These are phyloP conservation scores for Pristionchus exspectatus DNA, from an alignment of 2,888 invertebrate genomes.

Conservation along the genomic window DNA sequence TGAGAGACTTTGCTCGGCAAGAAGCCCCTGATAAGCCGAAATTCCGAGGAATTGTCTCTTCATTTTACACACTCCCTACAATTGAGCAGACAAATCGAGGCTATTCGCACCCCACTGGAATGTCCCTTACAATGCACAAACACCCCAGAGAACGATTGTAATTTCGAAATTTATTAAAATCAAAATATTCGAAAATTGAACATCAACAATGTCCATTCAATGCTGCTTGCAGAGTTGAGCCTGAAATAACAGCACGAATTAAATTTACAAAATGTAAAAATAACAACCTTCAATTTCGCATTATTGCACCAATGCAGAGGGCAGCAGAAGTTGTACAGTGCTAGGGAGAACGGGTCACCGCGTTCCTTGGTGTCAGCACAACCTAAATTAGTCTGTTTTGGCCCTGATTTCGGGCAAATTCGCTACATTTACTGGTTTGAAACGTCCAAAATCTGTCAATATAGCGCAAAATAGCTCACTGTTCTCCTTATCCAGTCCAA, in stretches of 20 bases:
- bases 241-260: neutral
- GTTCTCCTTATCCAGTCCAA: conserved; percentile 18
- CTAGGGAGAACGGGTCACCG: neutral
- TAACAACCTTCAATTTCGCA: conserved; percentile 16
- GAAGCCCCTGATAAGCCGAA: neutral
- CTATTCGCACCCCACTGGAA: neutral
- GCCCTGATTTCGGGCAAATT: no score
- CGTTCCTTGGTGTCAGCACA: neutral
- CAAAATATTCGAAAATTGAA: neutral
- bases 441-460: neutral
- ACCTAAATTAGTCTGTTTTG: neutral
- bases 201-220: neutral
- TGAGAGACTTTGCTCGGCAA: neutral
- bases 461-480: neutral
- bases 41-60: neutral
- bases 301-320: conserved; percentile 15
- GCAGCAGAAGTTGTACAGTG: conserved; percentile 24
- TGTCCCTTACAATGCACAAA: neutral
- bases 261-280: neutral
- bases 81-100: neutral
- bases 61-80: neutral
- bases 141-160: neutral
- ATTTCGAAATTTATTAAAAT: neutral
- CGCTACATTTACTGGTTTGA: no score
- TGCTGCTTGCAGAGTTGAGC: conserved; percentile 1